These are phyloP conservation scores for Rhabdomys dilectus DNA, from an alignment of 2,113 vertebrate genomes.

Conservation along the genomic window DNA sequence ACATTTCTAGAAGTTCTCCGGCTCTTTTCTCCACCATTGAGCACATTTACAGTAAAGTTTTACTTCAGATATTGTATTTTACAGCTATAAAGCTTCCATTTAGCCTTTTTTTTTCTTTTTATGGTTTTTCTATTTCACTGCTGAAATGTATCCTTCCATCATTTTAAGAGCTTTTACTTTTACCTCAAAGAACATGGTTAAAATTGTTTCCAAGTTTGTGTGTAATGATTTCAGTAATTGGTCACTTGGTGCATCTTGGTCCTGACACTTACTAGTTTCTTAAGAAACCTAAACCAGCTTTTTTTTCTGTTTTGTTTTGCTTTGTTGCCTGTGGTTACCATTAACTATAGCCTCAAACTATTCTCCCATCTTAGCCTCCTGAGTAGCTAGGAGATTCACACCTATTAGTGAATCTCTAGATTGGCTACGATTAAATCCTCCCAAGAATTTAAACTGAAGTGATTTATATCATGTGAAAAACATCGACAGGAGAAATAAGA, in stretches of 20 bases:
- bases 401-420: too few relatives aligned
- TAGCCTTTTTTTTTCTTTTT: neutral
- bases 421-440: neutral
- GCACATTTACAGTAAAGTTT: slow-evolving; percentile 6
- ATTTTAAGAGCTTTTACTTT: slow-evolving; percentile 31
- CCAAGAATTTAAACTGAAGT: neutral
- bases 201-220: neutral
- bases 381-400: neutral
- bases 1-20: neutral
- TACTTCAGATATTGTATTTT: slow-evolving; percentile 52
- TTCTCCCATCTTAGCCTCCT: neutral
- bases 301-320: neutral
- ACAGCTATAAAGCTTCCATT: slow-evolving; percentile 37
- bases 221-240: slow-evolving; percentile 31
- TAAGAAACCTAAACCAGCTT: neutral
- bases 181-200: neutral
- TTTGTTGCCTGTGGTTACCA: neutral
- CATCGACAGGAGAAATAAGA: neutral
- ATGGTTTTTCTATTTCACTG: slow-evolving; percentile 31
- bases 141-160: slow-evolving; percentile 7
- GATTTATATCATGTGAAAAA: neutral
- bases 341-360: neutral
- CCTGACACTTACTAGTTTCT: neutral
- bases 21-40: slow-evolving; percentile 20
- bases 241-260: neutral